Percentiles rank a stretch among this genome's conserved stretches.
phyloP scores from a whole-genome alignment of 2,797 vertebrate genomes.

The Mormyrus proboscirostris region DNA sequence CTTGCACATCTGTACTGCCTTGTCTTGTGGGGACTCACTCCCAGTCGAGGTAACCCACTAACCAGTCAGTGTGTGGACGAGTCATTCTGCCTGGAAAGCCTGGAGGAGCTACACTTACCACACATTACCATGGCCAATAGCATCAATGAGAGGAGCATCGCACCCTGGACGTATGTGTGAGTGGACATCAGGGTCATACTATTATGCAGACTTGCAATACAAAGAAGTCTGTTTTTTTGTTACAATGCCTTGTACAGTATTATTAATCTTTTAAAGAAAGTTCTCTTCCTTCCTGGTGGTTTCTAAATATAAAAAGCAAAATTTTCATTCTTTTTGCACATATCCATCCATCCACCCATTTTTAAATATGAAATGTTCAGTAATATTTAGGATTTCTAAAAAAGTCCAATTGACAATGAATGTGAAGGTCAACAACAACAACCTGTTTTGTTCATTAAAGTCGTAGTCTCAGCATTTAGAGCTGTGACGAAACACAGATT shows the following conservation, averaged over 20 bases:
- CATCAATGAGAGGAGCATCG: constrained; percentile 65
- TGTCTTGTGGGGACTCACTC: constrained; percentile 46
- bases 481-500: neutral
- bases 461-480: neutral
- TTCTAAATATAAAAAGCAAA: neutral
- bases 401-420: neutral
- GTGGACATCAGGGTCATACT: constrained; percentile 30
- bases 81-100: constrained; percentile 50
- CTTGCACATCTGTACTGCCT: constrained; percentile 44
- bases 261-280: neutral
- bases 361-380: neutral
- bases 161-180: constrained; percentile 65
- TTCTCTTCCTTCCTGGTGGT: neutral
- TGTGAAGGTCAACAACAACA: neutral
- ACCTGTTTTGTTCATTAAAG: neutral
- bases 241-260: neutral
- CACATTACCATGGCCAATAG: constrained; percentile 52
- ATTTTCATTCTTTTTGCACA: neutral
- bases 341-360: neutral
- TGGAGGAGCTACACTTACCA: constrained; percentile 57
- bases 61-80: constrained; percentile 55
- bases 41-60: constrained; percentile 44
- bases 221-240: neutral
- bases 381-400: neutral
- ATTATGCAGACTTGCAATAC: neutral